Conservation (phyloP, 1,140 invertebrate genomes). For the Sarcophaga bullata region DNA sequence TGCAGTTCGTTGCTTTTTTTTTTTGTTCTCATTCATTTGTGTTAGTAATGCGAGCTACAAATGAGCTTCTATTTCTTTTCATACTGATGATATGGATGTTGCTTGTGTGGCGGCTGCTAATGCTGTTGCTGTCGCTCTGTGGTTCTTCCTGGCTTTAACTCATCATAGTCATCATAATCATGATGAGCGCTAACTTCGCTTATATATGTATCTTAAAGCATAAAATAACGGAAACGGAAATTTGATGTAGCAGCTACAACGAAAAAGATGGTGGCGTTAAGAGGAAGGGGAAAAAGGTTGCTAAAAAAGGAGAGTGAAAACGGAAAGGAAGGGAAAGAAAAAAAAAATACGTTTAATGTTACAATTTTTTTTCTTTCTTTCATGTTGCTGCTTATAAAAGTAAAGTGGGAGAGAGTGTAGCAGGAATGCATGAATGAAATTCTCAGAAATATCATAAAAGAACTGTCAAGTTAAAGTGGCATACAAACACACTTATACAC, state of each 20-base stretch:
- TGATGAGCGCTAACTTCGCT: background rate
- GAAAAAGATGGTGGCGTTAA: background rate
- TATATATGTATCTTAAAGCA: slow-evolving; percentile 37
- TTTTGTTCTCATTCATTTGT: background rate
- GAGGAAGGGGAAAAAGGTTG: background rate
- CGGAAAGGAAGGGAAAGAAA: too few species aligned
- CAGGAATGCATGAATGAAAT: background rate
- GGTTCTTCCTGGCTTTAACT: background rate
- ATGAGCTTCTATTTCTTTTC: slow-evolving; percentile 18
- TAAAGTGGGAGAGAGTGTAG: background rate
- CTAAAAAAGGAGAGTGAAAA: too few species aligned
- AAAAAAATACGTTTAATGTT: slow-evolving; percentile 19
- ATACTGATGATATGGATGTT: background rate
- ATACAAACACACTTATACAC: background rate
- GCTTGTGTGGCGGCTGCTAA: background rate
- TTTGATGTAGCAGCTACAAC: slow-evolving; percentile 37
- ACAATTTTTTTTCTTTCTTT: background rate
- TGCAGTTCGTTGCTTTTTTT: background rate
- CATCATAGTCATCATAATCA: slow-evolving; percentile 14
- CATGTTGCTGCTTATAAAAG: background rate
- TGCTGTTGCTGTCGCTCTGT: too few species aligned
- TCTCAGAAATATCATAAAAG: background rate
- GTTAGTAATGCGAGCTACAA: slow-evolving; percentile 9
- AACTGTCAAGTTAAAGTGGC: slow-evolving; percentile 2
- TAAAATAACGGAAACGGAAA: slow-evolving; percentile 39